Evolutionary conservation across 2,113 vertebrate genomes (phyloP).

Genomic region (Aphelocoma coerulescens): DNA sequence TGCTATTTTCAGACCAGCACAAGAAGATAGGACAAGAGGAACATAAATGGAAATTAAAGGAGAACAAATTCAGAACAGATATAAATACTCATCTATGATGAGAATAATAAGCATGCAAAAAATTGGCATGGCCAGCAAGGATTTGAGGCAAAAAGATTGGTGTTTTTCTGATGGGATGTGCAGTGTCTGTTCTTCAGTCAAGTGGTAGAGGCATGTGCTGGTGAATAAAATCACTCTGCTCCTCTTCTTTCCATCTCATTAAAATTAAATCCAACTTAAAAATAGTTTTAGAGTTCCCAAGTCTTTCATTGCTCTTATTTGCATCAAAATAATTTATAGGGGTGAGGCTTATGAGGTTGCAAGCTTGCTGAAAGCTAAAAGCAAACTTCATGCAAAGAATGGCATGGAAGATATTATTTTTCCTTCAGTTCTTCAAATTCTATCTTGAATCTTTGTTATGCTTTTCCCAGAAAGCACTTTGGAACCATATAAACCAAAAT

Average conservation of each 20-base stretch:
- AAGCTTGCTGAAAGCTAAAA: background rate
- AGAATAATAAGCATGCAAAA: slow-evolving; percentile 57
- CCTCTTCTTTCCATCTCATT: background rate
- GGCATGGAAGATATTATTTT: background rate
- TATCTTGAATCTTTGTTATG: background rate
- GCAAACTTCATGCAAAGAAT: background rate
- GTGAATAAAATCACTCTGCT: background rate
- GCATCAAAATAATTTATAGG: background rate
- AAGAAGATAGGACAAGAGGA: slow-evolving; percentile 56
- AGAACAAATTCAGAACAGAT: slow-evolving; percentile 62
- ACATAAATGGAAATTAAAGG: slow-evolving; percentile 63
- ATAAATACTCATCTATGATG: slow-evolving; percentile 40
- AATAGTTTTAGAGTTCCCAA: background rate
- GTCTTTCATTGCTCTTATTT: background rate
- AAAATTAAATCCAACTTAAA: background rate
- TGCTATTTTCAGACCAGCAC: slow-evolving; percentile 51
- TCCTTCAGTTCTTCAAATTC: background rate
- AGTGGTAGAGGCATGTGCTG: background rate
- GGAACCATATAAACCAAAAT: background rate
- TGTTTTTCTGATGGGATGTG: background rate
- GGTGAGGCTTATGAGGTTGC: background rate
- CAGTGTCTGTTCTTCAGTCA: background rate
- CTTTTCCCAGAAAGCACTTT: background rate
- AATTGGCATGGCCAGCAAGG: slow-evolving; percentile 1
- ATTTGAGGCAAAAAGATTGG: background rate